Percentiles rank a stretch among this genome's conserved stretches.
Conservation (phyloP, 2,797 vertebrate species). For the Crenichthys baileyi region DNA sequence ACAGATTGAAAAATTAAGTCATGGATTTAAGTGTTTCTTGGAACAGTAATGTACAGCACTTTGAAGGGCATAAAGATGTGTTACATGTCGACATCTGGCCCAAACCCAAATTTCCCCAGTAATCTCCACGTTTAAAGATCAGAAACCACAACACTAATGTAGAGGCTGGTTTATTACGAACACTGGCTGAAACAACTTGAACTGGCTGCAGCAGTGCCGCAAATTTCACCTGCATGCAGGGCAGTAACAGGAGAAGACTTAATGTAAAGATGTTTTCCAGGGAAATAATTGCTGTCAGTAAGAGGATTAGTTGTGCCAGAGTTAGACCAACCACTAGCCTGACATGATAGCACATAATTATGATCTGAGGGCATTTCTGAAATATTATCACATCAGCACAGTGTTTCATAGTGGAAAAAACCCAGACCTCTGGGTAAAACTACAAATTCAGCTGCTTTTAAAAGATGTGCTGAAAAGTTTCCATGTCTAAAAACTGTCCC, state of each 20-base stretch:
- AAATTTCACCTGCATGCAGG: conserved; percentile 22
- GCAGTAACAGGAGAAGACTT: conserved; percentile 6
- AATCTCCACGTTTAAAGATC: not conserved
- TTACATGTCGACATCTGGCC: not conserved
- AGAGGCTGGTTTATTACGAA: not conserved
- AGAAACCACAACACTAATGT: not conserved
- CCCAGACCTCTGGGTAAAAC: not conserved
- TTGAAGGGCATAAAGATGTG: not conserved
- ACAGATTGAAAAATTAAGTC: too few relatives aligned
- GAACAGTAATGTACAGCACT: too few relatives aligned
- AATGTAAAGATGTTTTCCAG: conserved; percentile 22
- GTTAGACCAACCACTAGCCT: conserved; percentile 21
- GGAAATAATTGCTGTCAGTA: conserved; percentile 4
- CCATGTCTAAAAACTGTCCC: not conserved
- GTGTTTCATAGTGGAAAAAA: not conserved
- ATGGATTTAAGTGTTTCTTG: too few relatives aligned
- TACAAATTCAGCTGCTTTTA: not conserved
- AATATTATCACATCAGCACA: conserved; percentile 6
- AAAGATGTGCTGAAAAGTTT: not conserved
- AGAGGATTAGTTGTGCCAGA: conserved; percentile 30
- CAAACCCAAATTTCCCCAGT: not conserved
- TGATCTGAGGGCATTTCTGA: conserved; percentile 10
- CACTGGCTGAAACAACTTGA: conserved; percentile 1
- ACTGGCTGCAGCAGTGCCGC: conserved; percentile 25
- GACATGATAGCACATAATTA: conserved; percentile 19